Base-by-base conservation (phyloP, 2,888 invertebrate genomes). In the Congeria kusceri region DNA sequence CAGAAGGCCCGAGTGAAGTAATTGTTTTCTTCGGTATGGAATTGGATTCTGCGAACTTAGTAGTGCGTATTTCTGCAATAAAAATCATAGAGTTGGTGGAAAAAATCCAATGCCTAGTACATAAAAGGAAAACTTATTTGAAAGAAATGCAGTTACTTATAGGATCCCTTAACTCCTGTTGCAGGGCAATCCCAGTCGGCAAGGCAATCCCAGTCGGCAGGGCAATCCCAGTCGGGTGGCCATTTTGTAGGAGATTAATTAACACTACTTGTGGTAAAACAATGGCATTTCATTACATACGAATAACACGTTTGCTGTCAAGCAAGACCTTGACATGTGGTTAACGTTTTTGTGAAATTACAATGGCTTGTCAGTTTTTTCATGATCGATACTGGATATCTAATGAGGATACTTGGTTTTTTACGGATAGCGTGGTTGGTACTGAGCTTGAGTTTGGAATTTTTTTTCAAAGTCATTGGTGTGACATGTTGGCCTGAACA, bases 141-240 rank as follows among this genome's bases (percentile, higher is more conserved):
- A 62, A 58, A 15, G 44, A 57, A 20, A 11, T 73, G 39, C 69
- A 78, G 46, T 78, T 68, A 15, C 23, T 80, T n/a, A 66, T 56
- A 11, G 75, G 68, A 11, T 53, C 63, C 13, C 23, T 75, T 11
- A 70, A 72, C 25, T 75, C 63, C 29, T 47, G 56, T 7, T 66
- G 56, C 25, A 29, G 66, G 25, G 57, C 66, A 3, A 57, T 66
- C 15, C 23, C 39, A 15, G 25, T 66, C 4, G 66, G 29, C 18
- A 18, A 56, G 32, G 32, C 32, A 32, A 32, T 32, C 32, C 32
- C 32, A 32, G 32, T 32, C 32, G 32, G 32, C 32, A 32, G 32
- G 32, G 32, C 32, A 32, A 32, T 32, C 32, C 32, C 32, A 32
- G 32, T 32, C 32, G 32, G 32, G 5, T 32, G 32, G 13, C 66